Evolutionary conservation across 2,797 vertebrate species (phyloP), one percentile per base, ranked within the genome.

Genomic region (Denticeps clupeoides): DNA sequence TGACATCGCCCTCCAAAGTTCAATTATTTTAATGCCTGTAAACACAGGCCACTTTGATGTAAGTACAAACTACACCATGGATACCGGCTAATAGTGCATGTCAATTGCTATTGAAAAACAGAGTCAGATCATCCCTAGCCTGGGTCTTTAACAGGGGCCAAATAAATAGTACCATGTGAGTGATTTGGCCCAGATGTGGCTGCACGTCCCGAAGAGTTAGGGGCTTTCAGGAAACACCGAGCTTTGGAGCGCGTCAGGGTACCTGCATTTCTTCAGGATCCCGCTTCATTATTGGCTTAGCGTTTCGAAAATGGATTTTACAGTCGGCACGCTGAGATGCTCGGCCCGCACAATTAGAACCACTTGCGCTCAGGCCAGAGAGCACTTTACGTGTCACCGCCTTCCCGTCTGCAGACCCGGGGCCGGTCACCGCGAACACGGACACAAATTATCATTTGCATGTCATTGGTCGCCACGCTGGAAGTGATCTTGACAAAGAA

Each of bases 141-240:
- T 32, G 63, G 72, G 65, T 70, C 66, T 59, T 59, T 68, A 75
- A 76, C 70, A 69, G 68, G 67, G 15, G 67, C 64, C 70, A 77
- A 73, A 73, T 79, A 81, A 83, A 78, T 68, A 73, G 66, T 65
- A 74, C 69, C 72, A 75, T 77, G 70, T 74, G 73, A 72, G 63
- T 65, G 54, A 73, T 77, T 77, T 68, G 72, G 70, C 62, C 69
- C 75, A 74, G 66, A 74, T 75, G 73, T 73, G 71, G 56, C 65
- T 37, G 24, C 42, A 31, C 60, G 66, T 75, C 63, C 59, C 58
- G 48, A 46, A 54, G 65, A 75, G 58, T 65, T 63, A 69, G 60
- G 47, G 59, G 51, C 48, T 65, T 75, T 59, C 65, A 66, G 67
- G 73, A 76, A 67, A 62, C 52, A 67, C 69, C 59, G 50, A 55